A percentile compares a stretch with the other conserved stretches of the same genome.
phyloP scores from a whole-genome alignment of 37 sponge, comb jelly and placozoan genomes.

The Sycon ciliatum region DNA sequence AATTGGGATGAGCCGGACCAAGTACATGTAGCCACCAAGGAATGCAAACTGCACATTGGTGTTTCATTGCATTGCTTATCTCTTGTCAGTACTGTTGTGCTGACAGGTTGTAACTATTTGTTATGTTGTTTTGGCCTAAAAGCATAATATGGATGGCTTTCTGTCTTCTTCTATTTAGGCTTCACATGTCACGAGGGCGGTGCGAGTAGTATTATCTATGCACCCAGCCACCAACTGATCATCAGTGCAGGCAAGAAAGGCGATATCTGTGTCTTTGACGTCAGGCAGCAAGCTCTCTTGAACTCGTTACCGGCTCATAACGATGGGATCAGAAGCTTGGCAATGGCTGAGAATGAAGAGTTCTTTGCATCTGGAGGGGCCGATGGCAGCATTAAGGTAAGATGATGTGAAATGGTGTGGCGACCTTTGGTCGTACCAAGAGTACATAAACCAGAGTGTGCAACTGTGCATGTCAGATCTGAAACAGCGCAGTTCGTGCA shows the following conservation, averaged over 20 bases:
- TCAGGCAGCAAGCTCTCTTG: conserved; percentile 59
- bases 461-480: too few species aligned
- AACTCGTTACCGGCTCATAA: conserved; percentile 52
- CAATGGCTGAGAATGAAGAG: conserved; percentile 57
- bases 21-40: too few species aligned
- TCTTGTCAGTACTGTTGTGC: too few species aligned
- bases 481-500: too few species aligned
- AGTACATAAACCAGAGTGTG: too few species aligned
- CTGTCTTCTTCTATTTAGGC: conserved; percentile 22
- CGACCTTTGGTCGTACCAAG: too few species aligned
- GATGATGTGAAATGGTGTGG: too few species aligned
- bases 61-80: too few species aligned
- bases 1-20: too few species aligned
- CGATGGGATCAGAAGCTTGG: conserved; percentile 57
- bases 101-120: too few species aligned
- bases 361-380: conserved; percentile 76
- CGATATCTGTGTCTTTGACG: conserved; percentile 73
- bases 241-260: conserved; percentile 78
- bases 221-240: conserved; percentile 43
- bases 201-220: conserved; percentile 60
- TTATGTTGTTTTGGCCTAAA: too few species aligned
- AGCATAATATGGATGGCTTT: neutral
- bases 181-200: conserved; percentile 74
- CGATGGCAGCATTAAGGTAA: conserved; percentile 91
- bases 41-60: too few species aligned